Base-by-base conservation (phyloP, 2,797 vertebrate species). In the Champsocephalus esox region DNA sequence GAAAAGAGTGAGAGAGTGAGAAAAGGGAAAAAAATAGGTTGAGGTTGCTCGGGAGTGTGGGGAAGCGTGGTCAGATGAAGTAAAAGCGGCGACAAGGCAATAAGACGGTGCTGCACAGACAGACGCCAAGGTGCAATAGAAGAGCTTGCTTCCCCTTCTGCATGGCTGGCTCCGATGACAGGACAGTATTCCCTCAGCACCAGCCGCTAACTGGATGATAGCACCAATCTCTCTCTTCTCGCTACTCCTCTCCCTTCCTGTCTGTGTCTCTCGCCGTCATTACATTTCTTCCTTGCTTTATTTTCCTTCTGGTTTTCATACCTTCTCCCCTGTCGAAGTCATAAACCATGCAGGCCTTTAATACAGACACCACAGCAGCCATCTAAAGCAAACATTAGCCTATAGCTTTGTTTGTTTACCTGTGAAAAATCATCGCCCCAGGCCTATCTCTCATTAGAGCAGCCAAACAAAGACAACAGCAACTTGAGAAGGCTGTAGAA, bases 151-250 rank as follows among this genome's bases (percentile, higher is more conserved):
- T 93, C 89, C 90, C 86, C 75, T 88, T 91, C 86, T 92, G 89
- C 88, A 86, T 88, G 87, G 61, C 86, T 77, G 90, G 86, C 89
- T 93, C 89, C 80, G 67, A 93, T 94, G 90, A 94, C 93, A 93
- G 91, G 91, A 91, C 92, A 91, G 93, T 90, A 95, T 95, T 95
- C 94, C 91, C 92, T 92, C 91, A 87, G 92, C 93, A 92, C 88
- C 86, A 81, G 88, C 83, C 83, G 73, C 90, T 92, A 92, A 90
- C 89, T 92, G 88, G 90, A 92, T 93, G 94, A 95, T 81, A 86
- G 94, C 94, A 93, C 93, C 92, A 89, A 83, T 89, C 80, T 82
- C 83, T 82, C 65, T 66, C 73, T 84, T 69, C 81, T 83, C 75
- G 45, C 86, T 73, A 70, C 79, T 81, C 84, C 62, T 83, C 84